These are phyloP conservation scores for Urocyon cinereoargenteus DNA, from an alignment of 2,797 vertebrate species.

Conservation along the genomic window DNA sequence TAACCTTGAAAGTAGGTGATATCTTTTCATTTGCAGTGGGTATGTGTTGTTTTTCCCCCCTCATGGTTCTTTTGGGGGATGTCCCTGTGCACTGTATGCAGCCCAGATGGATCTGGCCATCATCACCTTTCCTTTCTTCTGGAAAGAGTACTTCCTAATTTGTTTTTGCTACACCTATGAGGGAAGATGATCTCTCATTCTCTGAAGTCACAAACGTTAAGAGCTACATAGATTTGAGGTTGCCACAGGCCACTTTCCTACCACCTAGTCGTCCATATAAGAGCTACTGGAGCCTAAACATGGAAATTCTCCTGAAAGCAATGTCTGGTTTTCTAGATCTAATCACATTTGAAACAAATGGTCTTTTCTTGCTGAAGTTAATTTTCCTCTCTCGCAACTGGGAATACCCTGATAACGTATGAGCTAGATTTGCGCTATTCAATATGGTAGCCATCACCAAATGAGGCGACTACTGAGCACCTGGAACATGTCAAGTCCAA, in stretches of 20 bases:
- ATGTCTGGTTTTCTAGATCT: not conserved
- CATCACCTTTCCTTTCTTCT: not conserved
- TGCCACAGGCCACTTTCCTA: not conserved
- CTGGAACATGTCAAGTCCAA: fast-evolving
- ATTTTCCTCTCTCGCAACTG: not conserved
- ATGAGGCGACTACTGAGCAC: fast-evolving
- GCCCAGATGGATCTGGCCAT: not conserved
- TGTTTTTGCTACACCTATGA: not conserved
- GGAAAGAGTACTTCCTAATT: not conserved
- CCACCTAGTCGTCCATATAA: not conserved
- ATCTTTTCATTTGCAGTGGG: too few relatives aligned
- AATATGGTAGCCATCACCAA: fast-evolving
- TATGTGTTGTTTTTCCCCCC: not conserved
- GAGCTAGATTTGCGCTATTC: too few relatives aligned
- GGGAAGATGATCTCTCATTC: not conserved
- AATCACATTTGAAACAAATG: not conserved
- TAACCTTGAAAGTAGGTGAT: not conserved
- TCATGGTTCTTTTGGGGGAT: not conserved
- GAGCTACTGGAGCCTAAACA: not conserved
- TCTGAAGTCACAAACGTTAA: not conserved
- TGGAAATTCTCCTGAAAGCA: not conserved
- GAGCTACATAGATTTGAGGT: not conserved
- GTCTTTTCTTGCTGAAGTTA: not conserved
- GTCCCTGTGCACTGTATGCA: fast-evolving
- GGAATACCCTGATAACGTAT: not conserved